Percentiles rank a stretch among this genome's conserved stretches.
These are phyloP conservation scores for Brachyhypopomus occidentalis DNA, from an alignment of 2,113 vertebrate species.

Conservation along the genomic window DNA sequence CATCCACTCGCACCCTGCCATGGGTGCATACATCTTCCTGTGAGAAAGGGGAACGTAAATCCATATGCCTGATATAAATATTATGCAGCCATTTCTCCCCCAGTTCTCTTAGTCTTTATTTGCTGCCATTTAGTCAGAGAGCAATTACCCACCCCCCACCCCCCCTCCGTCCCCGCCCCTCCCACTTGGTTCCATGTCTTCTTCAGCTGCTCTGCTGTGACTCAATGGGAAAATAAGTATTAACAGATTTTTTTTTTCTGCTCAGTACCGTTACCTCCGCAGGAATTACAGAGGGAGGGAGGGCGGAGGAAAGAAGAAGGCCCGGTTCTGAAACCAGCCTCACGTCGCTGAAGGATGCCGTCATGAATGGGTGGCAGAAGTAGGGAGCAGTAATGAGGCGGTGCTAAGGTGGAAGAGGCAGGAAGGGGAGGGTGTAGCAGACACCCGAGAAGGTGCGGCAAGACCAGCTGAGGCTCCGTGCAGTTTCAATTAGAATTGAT, in stretches of 20 bases:
- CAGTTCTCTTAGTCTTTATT: background rate
- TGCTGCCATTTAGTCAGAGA: background rate
- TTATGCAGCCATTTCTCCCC: constrained; percentile 7
- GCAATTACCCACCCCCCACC: background rate
- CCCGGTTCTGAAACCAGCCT: constrained; percentile 30
- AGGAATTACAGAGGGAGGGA: constrained; percentile 27
- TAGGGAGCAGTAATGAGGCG: constrained; percentile 24
- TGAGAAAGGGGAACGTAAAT: constrained; percentile 31
- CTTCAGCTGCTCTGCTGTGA: constrained; percentile 12
- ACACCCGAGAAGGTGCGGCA: background rate
- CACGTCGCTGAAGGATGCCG: constrained; percentile 20
- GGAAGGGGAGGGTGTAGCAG: background rate
- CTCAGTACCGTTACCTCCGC: constrained; percentile 6
- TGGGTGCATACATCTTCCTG: constrained; percentile 19
- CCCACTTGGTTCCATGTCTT: background rate
- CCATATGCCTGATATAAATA: constrained; percentile 37
- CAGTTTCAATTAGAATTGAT: constrained; percentile 10
- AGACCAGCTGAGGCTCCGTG: background rate
- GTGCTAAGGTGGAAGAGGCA: constrained; percentile 1
- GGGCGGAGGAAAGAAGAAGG: background rate
- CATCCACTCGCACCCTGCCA: background rate
- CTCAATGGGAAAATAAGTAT: constrained; percentile 20
- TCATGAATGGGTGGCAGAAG: constrained; percentile 28
- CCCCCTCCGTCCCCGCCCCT: background rate
- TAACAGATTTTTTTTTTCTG: constrained; percentile 7